Conservation (phyloP, 2,888 invertebrate species). For the Eupeodes latifasciatus region DNA sequence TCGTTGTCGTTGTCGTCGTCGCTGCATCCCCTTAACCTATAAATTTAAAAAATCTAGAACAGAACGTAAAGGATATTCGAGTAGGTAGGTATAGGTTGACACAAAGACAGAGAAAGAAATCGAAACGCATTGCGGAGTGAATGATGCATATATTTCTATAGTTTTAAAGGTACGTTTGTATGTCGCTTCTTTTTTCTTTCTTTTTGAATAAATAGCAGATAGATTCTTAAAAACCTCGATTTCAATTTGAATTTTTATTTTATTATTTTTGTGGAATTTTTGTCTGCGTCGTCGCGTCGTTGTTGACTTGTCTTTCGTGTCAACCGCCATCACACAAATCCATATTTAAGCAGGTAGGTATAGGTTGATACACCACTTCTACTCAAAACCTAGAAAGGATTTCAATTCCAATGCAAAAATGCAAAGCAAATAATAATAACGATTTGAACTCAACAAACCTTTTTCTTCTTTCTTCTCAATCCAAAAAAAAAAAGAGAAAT, state of each 20-base stretch:
- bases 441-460: constrained; percentile 28
- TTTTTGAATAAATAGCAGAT: constrained; percentile 15
- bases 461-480: neutral
- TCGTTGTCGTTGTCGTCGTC: constrained; percentile 3
- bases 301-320: neutral
- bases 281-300: neutral
- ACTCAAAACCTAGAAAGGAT: neutral
- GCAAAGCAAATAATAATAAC: constrained; percentile 52
- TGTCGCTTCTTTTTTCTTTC: constrained; percentile 21
- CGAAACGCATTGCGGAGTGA: constrained; percentile 45
- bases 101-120: neutral
- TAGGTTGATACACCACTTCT: neutral
- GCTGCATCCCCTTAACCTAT: constrained; percentile 67
- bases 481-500: neutral
- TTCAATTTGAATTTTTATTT: constrained; percentile 8
- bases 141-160: neutral
- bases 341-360: neutral
- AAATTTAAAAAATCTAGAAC: constrained; percentile 55
- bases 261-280: neutral
- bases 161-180: neutral
- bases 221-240: constrained; percentile 41
- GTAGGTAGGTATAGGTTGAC: no score
- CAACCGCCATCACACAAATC: constrained; percentile 11
- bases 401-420: constrained; percentile 28
- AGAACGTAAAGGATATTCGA: constrained; percentile 24